Evolutionary conservation across 2,888 invertebrate species (phyloP).

Genomic region (Scotopteryx bipunctaria): DNA sequence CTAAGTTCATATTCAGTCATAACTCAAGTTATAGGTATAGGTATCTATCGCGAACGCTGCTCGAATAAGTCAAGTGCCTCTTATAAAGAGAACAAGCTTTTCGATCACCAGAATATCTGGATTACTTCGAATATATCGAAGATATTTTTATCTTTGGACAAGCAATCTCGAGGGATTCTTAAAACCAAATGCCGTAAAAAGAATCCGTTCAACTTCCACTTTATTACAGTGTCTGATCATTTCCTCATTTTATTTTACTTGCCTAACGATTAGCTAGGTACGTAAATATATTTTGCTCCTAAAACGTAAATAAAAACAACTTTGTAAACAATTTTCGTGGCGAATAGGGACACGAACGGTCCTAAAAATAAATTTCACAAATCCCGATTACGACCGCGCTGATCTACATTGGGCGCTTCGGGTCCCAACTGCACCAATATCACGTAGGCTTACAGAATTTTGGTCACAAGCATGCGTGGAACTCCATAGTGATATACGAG

Average conservation of each 20-base stretch:
- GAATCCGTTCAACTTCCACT: background rate
- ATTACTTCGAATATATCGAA: background rate
- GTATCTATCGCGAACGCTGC: background rate
- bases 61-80: conserved; percentile 5
- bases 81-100: background rate
- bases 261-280: no score
- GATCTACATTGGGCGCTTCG: conserved; percentile 11
- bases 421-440: conserved; percentile 16
- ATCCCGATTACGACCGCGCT: conserved; percentile 20
- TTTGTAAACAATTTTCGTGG: conserved; percentile 5
- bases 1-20: conserved; percentile 1
- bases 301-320: conserved; percentile 2
- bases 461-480: conserved; percentile 5
- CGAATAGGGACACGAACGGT: conserved; percentile 3
- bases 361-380: conserved; percentile 17
- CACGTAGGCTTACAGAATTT: conserved; percentile 3
- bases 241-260: no score
- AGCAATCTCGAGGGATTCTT: background rate
- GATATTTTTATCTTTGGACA: background rate
- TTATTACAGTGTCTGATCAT: no score
- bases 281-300: no score
- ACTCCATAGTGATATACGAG: background rate
- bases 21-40: no score
- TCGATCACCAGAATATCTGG: background rate
- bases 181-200: background rate